These are phyloP conservation scores for Syrphus vitripennis DNA, from an alignment of 2,888 invertebrate species.

Conservation along the genomic window DNA sequence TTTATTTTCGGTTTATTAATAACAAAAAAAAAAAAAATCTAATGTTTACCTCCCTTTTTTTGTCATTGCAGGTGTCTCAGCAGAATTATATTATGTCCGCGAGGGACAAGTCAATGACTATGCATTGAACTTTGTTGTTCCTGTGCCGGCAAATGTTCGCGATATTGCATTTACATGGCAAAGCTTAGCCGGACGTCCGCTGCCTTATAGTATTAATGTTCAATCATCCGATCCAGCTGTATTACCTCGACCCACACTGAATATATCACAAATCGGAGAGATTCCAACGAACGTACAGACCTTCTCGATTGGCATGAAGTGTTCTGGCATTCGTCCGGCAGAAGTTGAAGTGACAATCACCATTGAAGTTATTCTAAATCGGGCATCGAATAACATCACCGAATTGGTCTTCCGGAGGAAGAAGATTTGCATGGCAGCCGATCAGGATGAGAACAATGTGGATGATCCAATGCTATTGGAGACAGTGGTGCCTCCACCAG, in stretches of 20 bases:
- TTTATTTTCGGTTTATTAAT: constrained; percentile 59
- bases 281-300: constrained; percentile 91
- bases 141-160: constrained; percentile 91
- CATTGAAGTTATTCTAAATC: constrained; percentile 90
- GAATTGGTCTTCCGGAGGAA: constrained; percentile 89
- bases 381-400: constrained; percentile 86
- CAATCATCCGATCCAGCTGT: constrained; percentile 89
- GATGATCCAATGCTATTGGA: constrained; percentile 79
- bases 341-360: constrained; percentile 92
- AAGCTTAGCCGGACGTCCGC: constrained; percentile 89
- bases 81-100: constrained; percentile 94
- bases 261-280: constrained; percentile 90
- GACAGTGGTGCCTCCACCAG: constrained; percentile 78
- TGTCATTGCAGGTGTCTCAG: constrained; percentile 87
- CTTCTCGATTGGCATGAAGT: constrained; percentile 90
- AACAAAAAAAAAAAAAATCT: background rate
- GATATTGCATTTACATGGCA: constrained; percentile 96
- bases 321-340: constrained; percentile 90
- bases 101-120: constrained; percentile 95
- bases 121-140: constrained; percentile 93
- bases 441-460: constrained; percentile 76
- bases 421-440: constrained; percentile 88
- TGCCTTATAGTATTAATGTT: constrained; percentile 91
- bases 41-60: constrained; percentile 17
- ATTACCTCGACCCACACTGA: constrained; percentile 89